Conservation (phyloP, 2,113 vertebrate species). For the Aplodontia rufa region DNA sequence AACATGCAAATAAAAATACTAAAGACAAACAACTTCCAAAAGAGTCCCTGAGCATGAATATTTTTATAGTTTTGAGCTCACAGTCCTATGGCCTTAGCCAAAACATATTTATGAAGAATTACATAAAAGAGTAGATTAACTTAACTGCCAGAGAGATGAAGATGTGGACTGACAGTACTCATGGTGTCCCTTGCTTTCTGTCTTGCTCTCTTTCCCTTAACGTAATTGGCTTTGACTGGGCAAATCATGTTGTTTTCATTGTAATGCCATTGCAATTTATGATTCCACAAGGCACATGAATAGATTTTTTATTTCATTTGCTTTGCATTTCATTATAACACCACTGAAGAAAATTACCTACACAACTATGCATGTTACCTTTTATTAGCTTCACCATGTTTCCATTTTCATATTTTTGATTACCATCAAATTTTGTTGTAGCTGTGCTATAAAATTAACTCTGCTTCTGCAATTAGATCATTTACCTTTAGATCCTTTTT, state of each 20-base stretch:
- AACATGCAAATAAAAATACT: constrained; percentile 43
- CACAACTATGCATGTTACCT: constrained; percentile 64
- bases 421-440: constrained; percentile 77
- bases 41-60: constrained; percentile 33
- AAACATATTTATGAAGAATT: constrained; percentile 57
- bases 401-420: constrained; percentile 72
- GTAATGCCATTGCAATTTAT: constrained; percentile 81
- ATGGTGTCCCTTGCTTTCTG: constrained; percentile 75
- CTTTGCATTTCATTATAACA: constrained; percentile 82
- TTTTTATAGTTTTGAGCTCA: constrained; percentile 49
- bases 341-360: constrained; percentile 76
- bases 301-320: constrained; percentile 77
- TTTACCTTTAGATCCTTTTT: constrained; percentile 44
- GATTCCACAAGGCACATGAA: constrained; percentile 77
- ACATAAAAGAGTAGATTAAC: constrained; percentile 64
- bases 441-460: constrained; percentile 67
- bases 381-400: constrained; percentile 73
- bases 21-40: constrained; percentile 38
- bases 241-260: constrained; percentile 79
- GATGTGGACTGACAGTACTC: constrained; percentile 78
- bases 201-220: constrained; percentile 62
- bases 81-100: background rate
- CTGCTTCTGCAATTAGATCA: constrained; percentile 73
- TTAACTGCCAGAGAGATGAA: constrained; percentile 66
- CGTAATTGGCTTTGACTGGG: constrained; percentile 80